Conservation (phyloP, 1,140 invertebrate species). For the Drosophila paulistorum region DNA sequence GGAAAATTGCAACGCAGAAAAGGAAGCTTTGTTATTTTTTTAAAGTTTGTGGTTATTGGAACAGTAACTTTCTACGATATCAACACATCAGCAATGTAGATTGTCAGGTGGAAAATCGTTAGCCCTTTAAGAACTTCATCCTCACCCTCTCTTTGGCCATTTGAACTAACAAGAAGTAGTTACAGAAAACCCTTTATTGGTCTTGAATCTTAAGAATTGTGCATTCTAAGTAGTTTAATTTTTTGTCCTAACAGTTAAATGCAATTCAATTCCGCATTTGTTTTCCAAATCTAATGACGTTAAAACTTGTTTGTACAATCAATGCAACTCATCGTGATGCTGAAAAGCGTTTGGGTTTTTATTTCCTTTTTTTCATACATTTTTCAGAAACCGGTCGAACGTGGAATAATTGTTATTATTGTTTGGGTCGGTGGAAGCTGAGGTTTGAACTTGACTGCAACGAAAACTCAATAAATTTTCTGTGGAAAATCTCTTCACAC, state of each 20-base stretch:
- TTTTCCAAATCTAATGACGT: not conserved
- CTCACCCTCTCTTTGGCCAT: too few relatives aligned
- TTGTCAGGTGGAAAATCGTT: too few relatives aligned
- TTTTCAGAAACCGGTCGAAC: conserved; percentile 28
- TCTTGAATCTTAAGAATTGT: too few relatives aligned
- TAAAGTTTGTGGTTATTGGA: too few relatives aligned
- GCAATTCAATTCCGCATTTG: not conserved
- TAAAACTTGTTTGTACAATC: conserved; percentile 23
- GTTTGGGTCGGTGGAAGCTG: conserved; percentile 1
- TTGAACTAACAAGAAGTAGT: too few relatives aligned
- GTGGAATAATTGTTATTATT: conserved; percentile 4
- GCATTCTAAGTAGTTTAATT: not conserved
- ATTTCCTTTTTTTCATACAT: not conserved
- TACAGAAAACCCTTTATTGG: too few relatives aligned
- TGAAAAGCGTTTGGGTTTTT: conserved; percentile 20
- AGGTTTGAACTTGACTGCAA: conserved; percentile 8
- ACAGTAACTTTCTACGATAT: too few relatives aligned
- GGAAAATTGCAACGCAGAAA: too few relatives aligned
- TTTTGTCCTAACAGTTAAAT: not conserved
- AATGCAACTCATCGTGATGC: conserved; percentile 27
- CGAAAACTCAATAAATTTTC: conserved; percentile 4
- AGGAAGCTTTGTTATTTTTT: too few relatives aligned
- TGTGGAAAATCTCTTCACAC: conserved; percentile 9
- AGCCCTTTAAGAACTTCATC: too few relatives aligned
- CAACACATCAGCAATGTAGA: too few relatives aligned